phyloP scores from a whole-genome alignment of 53 echinoderm and acorn worm species.

The Astropecten irregularis region DNA sequence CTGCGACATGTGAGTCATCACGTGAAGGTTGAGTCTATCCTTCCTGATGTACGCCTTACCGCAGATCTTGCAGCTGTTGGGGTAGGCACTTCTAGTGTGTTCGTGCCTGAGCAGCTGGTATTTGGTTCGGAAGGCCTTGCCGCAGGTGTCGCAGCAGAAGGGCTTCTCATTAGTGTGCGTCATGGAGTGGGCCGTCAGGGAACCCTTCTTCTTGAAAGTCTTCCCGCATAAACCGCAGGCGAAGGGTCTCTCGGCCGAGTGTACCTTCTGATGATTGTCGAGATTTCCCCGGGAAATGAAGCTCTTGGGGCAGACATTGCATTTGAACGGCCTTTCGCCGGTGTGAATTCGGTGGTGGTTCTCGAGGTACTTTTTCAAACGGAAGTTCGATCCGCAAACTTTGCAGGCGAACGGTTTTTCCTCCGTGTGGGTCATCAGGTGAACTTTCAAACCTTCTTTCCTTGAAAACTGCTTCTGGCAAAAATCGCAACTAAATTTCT shows the following conservation, averaged over 20 bases:
- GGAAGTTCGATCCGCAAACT: constrained; percentile 31
- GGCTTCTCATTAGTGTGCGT: not conserved
- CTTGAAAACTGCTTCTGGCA: not conserved
- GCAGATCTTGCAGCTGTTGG: constrained; percentile 43
- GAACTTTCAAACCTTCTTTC: not conserved
- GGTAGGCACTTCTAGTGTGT: constrained; percentile 9
- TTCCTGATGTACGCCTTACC: constrained; percentile 22
- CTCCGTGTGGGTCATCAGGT: constrained; percentile 3
- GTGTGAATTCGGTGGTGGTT: not conserved
- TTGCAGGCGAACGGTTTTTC: constrained; percentile 21
- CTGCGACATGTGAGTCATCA: too few relatives aligned
- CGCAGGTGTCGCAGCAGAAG: constrained; percentile 36
- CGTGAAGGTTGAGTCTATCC: too few relatives aligned
- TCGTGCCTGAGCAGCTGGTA: constrained; percentile 18
- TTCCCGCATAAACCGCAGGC: not conserved
- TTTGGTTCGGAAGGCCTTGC: constrained; percentile 10
- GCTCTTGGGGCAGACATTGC: not conserved
- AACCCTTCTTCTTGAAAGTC: not conserved
- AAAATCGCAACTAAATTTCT: not conserved
- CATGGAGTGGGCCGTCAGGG: not conserved
- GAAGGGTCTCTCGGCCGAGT: not conserved
- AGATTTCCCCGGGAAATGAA: not conserved
- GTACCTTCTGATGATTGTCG: not conserved
- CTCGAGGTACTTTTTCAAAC: not conserved
- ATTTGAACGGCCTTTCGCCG: not conserved